Evolutionary conservation across 2,888 invertebrate genomes (phyloP).

Genomic region (Dendrolimus pini): DNA sequence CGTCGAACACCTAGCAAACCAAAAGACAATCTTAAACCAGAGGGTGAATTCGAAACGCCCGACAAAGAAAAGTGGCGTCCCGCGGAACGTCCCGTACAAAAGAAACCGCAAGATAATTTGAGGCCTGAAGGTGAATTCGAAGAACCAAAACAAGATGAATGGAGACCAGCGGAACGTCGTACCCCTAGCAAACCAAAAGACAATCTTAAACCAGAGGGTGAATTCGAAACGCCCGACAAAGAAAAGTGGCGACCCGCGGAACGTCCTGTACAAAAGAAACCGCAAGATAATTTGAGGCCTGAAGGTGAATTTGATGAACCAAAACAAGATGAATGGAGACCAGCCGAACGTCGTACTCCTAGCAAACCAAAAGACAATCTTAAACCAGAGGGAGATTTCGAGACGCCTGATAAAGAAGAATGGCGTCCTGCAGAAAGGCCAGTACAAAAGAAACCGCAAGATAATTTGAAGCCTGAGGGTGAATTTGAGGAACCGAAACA

Average conservation of each 20-base stretch:
- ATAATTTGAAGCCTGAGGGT: constrained; percentile 79
- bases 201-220: constrained; percentile 74
- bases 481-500: constrained; percentile 65
- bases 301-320: constrained; percentile 74
- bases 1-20: constrained; percentile 73
- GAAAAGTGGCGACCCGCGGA: constrained; percentile 41
- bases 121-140: constrained; percentile 31
- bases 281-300: constrained; percentile 60
- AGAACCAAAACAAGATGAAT: constrained; percentile 39
- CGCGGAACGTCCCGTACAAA: constrained; percentile 48
- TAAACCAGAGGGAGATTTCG: constrained; percentile 74
- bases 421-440: constrained; percentile 55
- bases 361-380: constrained; percentile 64
- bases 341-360: constrained; percentile 48
- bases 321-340: constrained; percentile 39
- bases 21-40: constrained; percentile 73
- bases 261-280: constrained; percentile 22
- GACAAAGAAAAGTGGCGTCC: constrained; percentile 55
- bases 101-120: constrained; percentile 60
- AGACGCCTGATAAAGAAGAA: constrained; percentile 32
- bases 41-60: constrained; percentile 74
- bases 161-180: constrained; percentile 51
- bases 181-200: constrained; percentile 44
- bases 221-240: constrained; percentile 53
- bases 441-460: constrained; percentile 40